A percentile compares a stretch with the other conserved stretches of the same genome.
phyloP scores from a whole-genome alignment of 2,113 vertebrate species.

The Pelodiscus sinensis region DNA sequence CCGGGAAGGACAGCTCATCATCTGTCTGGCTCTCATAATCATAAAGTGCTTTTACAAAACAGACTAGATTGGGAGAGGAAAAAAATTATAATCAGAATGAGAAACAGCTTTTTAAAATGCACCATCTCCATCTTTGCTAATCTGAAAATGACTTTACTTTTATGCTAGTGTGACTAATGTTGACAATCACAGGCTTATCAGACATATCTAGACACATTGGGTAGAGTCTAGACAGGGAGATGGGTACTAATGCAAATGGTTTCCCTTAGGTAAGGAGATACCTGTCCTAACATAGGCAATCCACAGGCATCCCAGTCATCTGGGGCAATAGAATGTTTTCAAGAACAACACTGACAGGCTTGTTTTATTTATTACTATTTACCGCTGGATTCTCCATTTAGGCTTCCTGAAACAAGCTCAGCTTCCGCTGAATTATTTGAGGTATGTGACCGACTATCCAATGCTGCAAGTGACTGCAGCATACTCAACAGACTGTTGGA shows the following conservation, averaged over 20 bases:
- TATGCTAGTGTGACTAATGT: not conserved
- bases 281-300: not conserved
- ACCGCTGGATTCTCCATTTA: slow-evolving; percentile 95
- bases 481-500: slow-evolving; percentile 97
- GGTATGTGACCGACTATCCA: slow-evolving; percentile 94
- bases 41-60: slow-evolving; percentile 97
- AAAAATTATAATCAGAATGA: rapidly evolving
- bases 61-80: slow-evolving; percentile 77
- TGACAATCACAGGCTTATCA: rapidly evolving
- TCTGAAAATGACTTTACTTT: not conserved
- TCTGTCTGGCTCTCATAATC: slow-evolving; percentile 97
- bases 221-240: rapidly evolving
- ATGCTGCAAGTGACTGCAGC: slow-evolving; percentile 93
- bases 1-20: slow-evolving; percentile 93
- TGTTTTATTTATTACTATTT: not conserved
- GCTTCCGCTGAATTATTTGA: slow-evolving; percentile 95
- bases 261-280: not conserved
- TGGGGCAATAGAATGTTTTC: rapidly evolving
- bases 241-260: rapidly evolving
- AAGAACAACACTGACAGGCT: rapidly evolving
- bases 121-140: rapidly evolving
- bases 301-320: rapidly evolving
- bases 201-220: rapidly evolving
- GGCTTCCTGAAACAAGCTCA: slow-evolving; percentile 88
- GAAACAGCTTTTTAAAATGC: not conserved